A percentile compares a stretch with the other conserved stretches of the same genome.
Conservation (phyloP, 92 coral and sea anemone species). For the Metridium senile region DNA sequence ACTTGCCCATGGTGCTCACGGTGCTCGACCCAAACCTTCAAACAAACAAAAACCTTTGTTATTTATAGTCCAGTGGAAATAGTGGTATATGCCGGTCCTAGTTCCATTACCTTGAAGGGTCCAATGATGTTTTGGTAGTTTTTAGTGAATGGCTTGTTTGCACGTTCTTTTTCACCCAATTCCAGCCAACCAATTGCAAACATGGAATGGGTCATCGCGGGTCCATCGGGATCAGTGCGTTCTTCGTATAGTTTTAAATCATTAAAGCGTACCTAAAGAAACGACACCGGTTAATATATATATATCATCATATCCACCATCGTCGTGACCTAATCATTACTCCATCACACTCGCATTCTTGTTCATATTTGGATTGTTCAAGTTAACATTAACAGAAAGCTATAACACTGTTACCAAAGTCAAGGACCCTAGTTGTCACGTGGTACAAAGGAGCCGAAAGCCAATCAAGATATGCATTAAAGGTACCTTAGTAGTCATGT, state of each 20-base stretch:
- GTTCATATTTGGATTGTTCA: no score
- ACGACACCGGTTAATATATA: no score
- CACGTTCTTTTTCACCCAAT: slow-evolving; percentile 60
- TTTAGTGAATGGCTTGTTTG: slow-evolving; percentile 58
- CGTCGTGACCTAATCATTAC: no score
- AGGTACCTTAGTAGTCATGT: slow-evolving; percentile 75
- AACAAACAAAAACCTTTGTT: not conserved
- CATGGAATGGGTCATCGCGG: slow-evolving; percentile 88
- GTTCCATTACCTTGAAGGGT: slow-evolving; percentile 64
- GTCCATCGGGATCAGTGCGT: slow-evolving; percentile 77
- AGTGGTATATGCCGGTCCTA: no score
- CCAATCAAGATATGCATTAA: no score
- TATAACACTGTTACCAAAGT: no score
- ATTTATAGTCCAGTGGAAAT: no score
- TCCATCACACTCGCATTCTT: no score
- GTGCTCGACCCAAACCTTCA: slow-evolving; percentile 76
- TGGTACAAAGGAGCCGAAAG: no score
- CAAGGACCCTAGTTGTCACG: no score
- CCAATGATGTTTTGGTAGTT: slow-evolving; percentile 76
- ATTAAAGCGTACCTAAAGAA: slow-evolving; percentile 64
- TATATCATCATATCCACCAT: no score
- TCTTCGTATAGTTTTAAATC: slow-evolving; percentile 70
- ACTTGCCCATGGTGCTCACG: slow-evolving; percentile 70
- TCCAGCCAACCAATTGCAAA: slow-evolving; percentile 88
- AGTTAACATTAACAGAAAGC: no score